These are phyloP conservation scores for Helicolenus hilgendorfi DNA, from an alignment of 2,797 vertebrate genomes.

Conservation along the genomic window DNA sequence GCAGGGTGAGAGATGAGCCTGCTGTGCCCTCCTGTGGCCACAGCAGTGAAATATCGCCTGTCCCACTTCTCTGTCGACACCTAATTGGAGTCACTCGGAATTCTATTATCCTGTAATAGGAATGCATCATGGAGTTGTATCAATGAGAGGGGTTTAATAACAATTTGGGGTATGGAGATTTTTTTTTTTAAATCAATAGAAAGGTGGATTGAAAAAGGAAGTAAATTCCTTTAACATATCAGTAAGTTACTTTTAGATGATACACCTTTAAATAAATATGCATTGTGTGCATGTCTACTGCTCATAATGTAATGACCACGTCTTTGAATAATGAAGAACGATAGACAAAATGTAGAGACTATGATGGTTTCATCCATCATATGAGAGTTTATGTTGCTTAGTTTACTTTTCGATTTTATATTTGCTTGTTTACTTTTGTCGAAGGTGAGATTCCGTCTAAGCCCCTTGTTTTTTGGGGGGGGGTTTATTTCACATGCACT, in stretches of 20 bases:
- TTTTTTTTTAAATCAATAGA: background rate
- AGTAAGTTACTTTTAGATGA: background rate
- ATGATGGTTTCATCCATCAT: background rate
- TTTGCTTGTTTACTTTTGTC: no score
- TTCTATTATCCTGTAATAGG: conserved; percentile 37
- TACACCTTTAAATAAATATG: background rate
- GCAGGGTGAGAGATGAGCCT: conserved; percentile 77
- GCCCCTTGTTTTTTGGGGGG: accelerated
- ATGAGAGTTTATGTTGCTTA: no score
- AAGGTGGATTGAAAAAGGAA: background rate
- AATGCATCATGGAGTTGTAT: background rate
- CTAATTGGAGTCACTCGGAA: conserved; percentile 59
- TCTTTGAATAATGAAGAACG: background rate
- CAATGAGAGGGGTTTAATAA: conserved; percentile 13
- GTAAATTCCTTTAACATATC: background rate
- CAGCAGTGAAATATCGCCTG: conserved; percentile 61
- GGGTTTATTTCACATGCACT: no score
- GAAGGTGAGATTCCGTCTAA: no score
- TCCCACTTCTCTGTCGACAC: conserved; percentile 42
- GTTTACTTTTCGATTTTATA: no score
- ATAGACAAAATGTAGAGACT: background rate
- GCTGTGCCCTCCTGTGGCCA: conserved; percentile 91
- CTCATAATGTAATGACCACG: background rate
- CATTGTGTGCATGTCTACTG: background rate
- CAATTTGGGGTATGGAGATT: background rate